These are phyloP conservation scores for Sardina pilchardus DNA, from an alignment of 2,113 vertebrate genomes.

Conservation along the genomic window DNA sequence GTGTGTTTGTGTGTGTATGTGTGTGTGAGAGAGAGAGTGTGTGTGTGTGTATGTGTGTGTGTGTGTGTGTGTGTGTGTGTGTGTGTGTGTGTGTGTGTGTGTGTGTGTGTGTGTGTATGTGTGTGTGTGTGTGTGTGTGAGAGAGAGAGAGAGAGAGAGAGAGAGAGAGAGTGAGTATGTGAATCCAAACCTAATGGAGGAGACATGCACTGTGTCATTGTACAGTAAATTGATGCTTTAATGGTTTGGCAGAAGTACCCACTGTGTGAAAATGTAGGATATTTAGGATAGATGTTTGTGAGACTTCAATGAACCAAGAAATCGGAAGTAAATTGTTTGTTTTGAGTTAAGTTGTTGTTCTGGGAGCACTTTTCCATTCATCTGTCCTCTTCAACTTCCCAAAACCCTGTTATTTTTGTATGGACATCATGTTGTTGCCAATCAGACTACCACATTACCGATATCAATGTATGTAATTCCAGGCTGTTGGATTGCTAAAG, in stretches of 20 bases:
- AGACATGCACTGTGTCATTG: no score
- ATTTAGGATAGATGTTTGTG: background rate
- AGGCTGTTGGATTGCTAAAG: background rate
- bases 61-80: background rate
- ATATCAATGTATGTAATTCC: background rate
- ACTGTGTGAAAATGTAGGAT: background rate
- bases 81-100: background rate
- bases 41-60: background rate
- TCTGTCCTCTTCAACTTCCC: no score
- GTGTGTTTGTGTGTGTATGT: background rate
- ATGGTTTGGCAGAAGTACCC: background rate
- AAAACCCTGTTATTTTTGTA: no score
- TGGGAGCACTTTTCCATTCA: no score
- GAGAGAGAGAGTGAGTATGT: background rate
- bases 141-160: no score
- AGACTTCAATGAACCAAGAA: background rate
- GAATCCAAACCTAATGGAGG: background rate
- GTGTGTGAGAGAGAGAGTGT: slow-evolving; percentile 1
- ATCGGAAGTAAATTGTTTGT: background rate
- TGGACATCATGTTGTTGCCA: background rate
- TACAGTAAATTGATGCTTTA: background rate
- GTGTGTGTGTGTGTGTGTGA: slow-evolving; percentile 11
- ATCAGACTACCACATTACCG: background rate
- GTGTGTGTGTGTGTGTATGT: background rate
- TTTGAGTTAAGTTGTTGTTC: background rate